Base-by-base conservation (phyloP, 1,140 invertebrate species). In the Lethocerus indicus region DNA sequence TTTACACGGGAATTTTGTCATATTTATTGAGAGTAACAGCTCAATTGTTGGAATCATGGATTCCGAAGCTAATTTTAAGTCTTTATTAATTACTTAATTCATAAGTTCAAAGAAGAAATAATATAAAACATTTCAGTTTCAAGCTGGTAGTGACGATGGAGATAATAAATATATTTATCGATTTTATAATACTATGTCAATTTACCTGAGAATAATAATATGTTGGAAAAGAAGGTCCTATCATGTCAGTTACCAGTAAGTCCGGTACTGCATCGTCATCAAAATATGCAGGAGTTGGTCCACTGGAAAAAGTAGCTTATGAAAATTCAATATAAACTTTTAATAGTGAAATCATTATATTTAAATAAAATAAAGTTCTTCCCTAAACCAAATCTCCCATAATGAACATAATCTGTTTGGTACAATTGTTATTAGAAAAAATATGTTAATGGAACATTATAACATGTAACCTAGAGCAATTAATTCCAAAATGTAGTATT, bases 241-340 rank as follows among this genome's bases (percentile, higher is more conserved):
- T 72, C 58, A 83, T 76, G 59, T 83, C 84, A 57, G 85, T 83
- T 0, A 90, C 71, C 64, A 88, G 71, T 56, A 90, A 84, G 59
- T 89, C 86, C 0, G 84, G 84, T n/a, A 82, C 64, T 50, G 77
- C 68, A 60, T 89, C 86, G 53, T 77, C 72, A 60, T 88, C 83
- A 55, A 83, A 90, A 62, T 78, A 87, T 5, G 81, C 84, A 18
- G 82, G 81, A 23, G 83, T 76, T 27, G 85, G 84, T 53, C 81
- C 76, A 58, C 83, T 85, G 55, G 69, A 66, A 61, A 3, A 42
- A 42, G 21, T n/a, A n/a, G n/a, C n/a, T n/a, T n/a, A n/a, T n/a
- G n/a, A n/a, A n/a, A n/a, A n/a, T n/a, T n/a, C n/a, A n/a, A n/a
- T n/a, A n/a, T n/a, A n/a, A n/a, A n/a, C n/a, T n/a, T n/a, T n/a